Base-by-base conservation (phyloP, 2,888 invertebrate species). In the Corbicula japonica region DNA sequence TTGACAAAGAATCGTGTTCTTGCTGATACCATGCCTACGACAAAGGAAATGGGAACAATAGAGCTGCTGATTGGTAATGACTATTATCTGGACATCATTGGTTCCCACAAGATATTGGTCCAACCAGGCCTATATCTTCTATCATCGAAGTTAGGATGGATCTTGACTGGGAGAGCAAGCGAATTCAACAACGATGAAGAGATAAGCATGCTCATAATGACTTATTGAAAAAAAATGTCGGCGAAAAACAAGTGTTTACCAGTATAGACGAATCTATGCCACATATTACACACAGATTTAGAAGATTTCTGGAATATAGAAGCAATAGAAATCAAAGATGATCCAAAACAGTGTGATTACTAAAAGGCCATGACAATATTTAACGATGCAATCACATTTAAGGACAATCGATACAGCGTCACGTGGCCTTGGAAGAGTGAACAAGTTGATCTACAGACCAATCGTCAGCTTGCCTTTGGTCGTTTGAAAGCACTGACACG, bases 151-250 rank as follows among this genome's bases (percentile, higher is more conserved):
- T 18, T 70, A 10, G 70, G 70, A 4, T 70, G 70, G 61, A 61
- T 70, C 15, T 28, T 72, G n/a, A 63, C 62, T 26, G 62, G 72
- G 6, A 41, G 65, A 41, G 46, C 32, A 26, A 34, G 28, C 23
- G 44, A 41, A 30, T 1, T 15, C 12, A 6, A 52, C n/a, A 23
- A 62, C 6, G 30, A 1, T 2, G 30, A 38, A 18, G 54, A 62
- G 23, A 18, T 44, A 2, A 72, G 44, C 41, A 72, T 72, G 72
- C 41, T 63, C 3, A 63, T 72, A n/a, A 62, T 72, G 21, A 72
- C 62, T 12, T 21, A 61, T 63, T 62, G 62, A 21, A 44, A 28
- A 3, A 44, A 62, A 28, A 62, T 69, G 1, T 6, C 12, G 21
- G 30, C n/a, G n/a, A 44, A 21, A n/a, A 28, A 6, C 28, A 52